A percentile compares a stretch with the other conserved stretches of the same genome.
Conservation (phyloP, 2,113 vertebrate species). For the Jacana jacana region DNA sequence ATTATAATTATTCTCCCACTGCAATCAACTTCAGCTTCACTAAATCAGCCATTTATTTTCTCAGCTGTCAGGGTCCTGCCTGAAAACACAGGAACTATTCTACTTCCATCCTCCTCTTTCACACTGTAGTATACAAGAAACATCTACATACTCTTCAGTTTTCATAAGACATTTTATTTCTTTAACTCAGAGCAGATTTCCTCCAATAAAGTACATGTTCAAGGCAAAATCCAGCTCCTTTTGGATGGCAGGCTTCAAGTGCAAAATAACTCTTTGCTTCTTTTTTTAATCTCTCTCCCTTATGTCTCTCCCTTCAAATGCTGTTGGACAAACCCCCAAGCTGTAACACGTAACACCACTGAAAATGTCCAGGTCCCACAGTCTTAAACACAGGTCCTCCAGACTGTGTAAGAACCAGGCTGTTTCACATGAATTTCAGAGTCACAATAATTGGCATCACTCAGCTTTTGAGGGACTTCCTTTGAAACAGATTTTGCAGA, state of each 20-base stretch:
- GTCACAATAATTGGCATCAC: not conserved
- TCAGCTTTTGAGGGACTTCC: not conserved
- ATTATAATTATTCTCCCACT: slow-evolving; percentile 8
- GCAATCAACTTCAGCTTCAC: not conserved
- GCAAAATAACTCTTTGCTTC: not conserved
- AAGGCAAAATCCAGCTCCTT: not conserved
- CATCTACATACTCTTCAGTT: not conserved
- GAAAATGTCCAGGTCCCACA: not conserved
- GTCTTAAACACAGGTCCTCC: not conserved
- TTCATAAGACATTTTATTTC: not conserved
- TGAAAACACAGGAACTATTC: slow-evolving; percentile 9
- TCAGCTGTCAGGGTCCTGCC: not conserved
- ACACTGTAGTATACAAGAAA: not conserved
- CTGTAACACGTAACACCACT: not conserved
- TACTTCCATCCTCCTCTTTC: not conserved
- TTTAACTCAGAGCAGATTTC: not conserved
- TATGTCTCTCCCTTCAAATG: not conserved
- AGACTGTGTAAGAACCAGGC: not conserved
- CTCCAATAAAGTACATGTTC: not conserved
- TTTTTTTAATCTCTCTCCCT: not conserved
- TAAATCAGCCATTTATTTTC: slow-evolving; percentile 38
- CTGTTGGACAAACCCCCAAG: not conserved
- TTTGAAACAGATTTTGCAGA: not conserved
- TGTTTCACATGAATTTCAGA: not conserved
- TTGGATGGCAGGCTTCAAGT: not conserved